Conservation (phyloP, 2,888 invertebrate genomes). For the Lithophane ornitopus region DNA sequence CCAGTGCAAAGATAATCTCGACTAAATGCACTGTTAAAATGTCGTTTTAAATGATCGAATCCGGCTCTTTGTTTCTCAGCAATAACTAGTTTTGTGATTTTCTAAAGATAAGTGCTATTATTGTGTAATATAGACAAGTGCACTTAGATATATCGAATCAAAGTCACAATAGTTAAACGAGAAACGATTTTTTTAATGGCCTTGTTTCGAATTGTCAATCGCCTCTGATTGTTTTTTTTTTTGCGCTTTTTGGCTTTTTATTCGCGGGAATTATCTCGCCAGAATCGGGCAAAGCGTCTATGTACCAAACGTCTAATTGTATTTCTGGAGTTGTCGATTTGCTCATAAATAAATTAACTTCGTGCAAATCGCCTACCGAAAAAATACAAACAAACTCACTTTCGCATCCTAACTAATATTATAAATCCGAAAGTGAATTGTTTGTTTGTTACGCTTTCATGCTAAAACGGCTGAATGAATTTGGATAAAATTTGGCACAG, state of each 20-base stretch:
- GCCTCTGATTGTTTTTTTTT: slow-evolving; percentile 43
- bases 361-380: neutral
- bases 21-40: slow-evolving; percentile 70
- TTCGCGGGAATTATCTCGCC: neutral
- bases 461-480: too few relatives aligned
- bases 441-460: too few relatives aligned
- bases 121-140: slow-evolving; percentile 71
- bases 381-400: too few relatives aligned
- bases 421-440: too few relatives aligned
- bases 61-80: slow-evolving; percentile 74
- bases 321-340: neutral
- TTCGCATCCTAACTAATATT: too few relatives aligned
- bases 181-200: slow-evolving; percentile 57
- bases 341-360: too few relatives aligned
- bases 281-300: neutral
- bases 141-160: slow-evolving; percentile 68
- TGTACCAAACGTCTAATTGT: neutral
- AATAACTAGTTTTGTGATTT: slow-evolving; percentile 72
- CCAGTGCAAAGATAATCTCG: slow-evolving; percentile 66
- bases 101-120: slow-evolving; percentile 73
- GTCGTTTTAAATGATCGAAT: slow-evolving; percentile 72
- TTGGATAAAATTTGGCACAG: too few relatives aligned
- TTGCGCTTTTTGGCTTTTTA: neutral
- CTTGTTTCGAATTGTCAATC: slow-evolving; percentile 58
- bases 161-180: slow-evolving; percentile 56